A percentile compares a stretch with the other conserved stretches of the same genome.
phyloP scores from a whole-genome alignment of 2,888 invertebrate species.

The Agriopis marginaria region DNA sequence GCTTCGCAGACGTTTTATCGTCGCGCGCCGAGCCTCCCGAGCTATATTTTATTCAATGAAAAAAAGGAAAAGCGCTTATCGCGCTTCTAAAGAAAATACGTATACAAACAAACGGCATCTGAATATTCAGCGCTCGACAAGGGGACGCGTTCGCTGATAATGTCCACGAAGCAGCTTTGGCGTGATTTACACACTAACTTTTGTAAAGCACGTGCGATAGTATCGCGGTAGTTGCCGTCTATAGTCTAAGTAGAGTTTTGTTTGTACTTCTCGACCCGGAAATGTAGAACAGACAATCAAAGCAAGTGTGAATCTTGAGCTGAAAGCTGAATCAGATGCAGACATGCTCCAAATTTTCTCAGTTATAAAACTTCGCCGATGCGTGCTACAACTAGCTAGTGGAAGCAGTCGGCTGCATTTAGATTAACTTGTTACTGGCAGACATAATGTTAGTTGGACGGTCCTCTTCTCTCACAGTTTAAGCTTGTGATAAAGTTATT shows the following conservation, averaged over 20 bases:
- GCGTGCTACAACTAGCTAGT: conserved; percentile 75
- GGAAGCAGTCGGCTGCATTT: conserved; percentile 81
- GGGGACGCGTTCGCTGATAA: conserved; percentile 76
- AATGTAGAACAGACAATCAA: conserved; percentile 47
- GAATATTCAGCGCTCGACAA: conserved; percentile 77
- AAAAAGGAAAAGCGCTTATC: conserved; percentile 79
- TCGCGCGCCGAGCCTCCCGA: conserved; percentile 69
- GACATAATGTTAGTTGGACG: conserved; percentile 84
- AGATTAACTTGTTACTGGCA: conserved; percentile 86
- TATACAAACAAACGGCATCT: conserved; percentile 81
- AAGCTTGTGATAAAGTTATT: conserved; percentile 83
- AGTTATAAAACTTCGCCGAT: conserved; percentile 80
- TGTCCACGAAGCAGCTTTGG: conserved; percentile 70
- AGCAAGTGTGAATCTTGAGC: conserved; percentile 55
- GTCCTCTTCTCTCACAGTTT: conserved; percentile 73
- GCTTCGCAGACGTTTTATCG: conserved; percentile 80
- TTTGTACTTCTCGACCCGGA: conserved; percentile 29
- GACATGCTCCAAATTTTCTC: conserved; percentile 73
- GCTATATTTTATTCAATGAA: conserved; percentile 80
- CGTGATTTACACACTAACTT: conserved; percentile 76
- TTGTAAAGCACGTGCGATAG: conserved; percentile 61
- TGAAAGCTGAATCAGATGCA: conserved; percentile 66
- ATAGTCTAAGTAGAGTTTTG: conserved; percentile 39
- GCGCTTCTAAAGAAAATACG: conserved; percentile 76
- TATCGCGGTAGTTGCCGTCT: conserved; percentile 53